These are phyloP conservation scores for Lucifuga dentata DNA, from an alignment of 2,113 vertebrate species.

Conservation along the genomic window DNA sequence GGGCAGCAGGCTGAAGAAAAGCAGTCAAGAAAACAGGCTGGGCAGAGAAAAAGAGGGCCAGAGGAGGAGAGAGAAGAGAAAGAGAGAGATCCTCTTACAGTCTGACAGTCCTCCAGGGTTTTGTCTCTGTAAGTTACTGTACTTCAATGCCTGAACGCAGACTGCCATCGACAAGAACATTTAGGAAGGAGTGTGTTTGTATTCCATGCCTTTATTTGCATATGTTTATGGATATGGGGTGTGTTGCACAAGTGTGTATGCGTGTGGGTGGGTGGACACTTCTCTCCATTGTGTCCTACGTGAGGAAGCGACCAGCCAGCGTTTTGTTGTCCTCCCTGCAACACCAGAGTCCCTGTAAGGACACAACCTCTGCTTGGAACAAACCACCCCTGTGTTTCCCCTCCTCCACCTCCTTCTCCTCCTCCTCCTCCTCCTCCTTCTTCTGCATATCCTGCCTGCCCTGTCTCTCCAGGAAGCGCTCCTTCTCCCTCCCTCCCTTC, in stretches of 20 bases:
- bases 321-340: conserved; percentile 60
- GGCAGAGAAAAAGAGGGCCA: conserved; percentile 27
- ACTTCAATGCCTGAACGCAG: conserved; percentile 62
- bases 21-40: conserved; percentile 67
- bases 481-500: conserved; percentile 74
- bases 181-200: conserved; percentile 20
- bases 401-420: too few relatives aligned
- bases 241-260: not conserved
- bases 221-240: conserved; percentile 15
- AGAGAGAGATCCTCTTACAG: conserved; percentile 67
- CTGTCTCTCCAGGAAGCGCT: conserved; percentile 79
- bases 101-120: conserved; percentile 57
- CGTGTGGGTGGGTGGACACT: conserved; percentile 32
- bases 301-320: conserved; percentile 54
- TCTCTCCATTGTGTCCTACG: conserved; percentile 27
- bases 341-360: conserved; percentile 69
- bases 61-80: conserved; percentile 6
- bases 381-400: conserved; percentile 76
- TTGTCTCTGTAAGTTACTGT: conserved; percentile 54
- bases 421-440: conserved; percentile 39
- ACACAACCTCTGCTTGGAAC: conserved; percentile 75
- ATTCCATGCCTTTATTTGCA: conserved; percentile 23
- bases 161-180: conserved; percentile 32
- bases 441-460: conserved; percentile 79
- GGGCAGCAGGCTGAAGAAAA: conserved; percentile 66